Conservation (phyloP, 2,113 vertebrate species). For the Tor tambroides region DNA sequence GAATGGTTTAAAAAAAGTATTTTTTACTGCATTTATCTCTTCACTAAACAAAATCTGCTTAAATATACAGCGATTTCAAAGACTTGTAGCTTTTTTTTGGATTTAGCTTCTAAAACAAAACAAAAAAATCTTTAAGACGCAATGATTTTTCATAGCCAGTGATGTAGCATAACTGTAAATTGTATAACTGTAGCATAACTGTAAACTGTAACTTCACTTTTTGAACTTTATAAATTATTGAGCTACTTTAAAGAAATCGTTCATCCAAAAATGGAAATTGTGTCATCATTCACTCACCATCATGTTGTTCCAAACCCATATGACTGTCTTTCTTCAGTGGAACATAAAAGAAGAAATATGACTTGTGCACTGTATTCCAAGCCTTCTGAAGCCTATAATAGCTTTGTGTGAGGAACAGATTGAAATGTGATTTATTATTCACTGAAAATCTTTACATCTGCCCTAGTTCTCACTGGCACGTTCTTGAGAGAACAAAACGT, state of each 20-base stretch:
- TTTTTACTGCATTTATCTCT: neutral
- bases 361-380: slow-evolving; percentile 8
- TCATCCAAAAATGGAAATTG: neutral
- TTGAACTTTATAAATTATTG: neutral
- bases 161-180: neutral
- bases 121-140: neutral
- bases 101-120: neutral
- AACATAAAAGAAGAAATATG: slow-evolving; percentile 18
- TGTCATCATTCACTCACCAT: neutral
- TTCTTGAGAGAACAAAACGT: neutral
- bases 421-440: slow-evolving; percentile 14
- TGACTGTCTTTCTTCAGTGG: neutral
- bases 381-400: neutral
- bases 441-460: slow-evolving; percentile 9
- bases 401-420: neutral
- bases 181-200: neutral
- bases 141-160: neutral
- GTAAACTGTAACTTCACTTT: neutral
- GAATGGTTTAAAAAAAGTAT: neutral
- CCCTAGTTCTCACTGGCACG: neutral
- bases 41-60: neutral
- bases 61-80: neutral
- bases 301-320: slow-evolving; percentile 8
- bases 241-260: neutral
- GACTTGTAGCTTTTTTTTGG: no score